These are phyloP conservation scores for Malurus leucopterus DNA, from an alignment of 2,797 vertebrate species.

Conservation along the genomic window DNA sequence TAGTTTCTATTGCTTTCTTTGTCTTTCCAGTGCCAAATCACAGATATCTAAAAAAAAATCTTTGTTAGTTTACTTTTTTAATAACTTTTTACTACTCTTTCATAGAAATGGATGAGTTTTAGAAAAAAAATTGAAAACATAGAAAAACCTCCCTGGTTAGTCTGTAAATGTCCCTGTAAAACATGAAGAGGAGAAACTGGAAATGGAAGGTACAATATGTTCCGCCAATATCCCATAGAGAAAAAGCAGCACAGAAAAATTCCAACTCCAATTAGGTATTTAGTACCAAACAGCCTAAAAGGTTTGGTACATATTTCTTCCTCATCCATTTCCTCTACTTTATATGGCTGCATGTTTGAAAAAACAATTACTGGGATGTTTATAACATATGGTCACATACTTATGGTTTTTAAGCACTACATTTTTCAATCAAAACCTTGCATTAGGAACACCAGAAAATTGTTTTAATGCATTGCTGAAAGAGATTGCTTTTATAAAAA, in stretches of 20 bases:
- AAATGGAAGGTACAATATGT: neutral
- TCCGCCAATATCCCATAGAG: neutral
- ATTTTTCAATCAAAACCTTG: conserved; percentile 33
- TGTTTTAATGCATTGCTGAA: conserved; percentile 13
- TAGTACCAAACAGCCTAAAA: conserved; percentile 1
- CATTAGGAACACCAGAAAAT: neutral
- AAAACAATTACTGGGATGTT: conserved; percentile 41
- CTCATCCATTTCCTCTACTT: neutral
- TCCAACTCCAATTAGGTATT: neutral
- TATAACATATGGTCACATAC: conserved; percentile 35
- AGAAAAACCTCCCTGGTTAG: neutral
- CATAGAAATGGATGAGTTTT: neutral
- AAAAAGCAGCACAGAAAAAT: neutral
- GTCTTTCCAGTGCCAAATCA: neutral
- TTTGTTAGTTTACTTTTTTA: rapidly evolving
- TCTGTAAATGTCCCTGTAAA: neutral
- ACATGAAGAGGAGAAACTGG: neutral
- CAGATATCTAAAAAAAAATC: neutral
- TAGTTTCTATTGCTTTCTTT: neutral
- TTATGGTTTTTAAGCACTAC: conserved; percentile 9
- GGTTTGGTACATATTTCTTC: neutral
- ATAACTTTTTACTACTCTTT: neutral
- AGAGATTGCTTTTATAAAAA: neutral
- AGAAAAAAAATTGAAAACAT: neutral
- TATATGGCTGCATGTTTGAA: conserved; percentile 16